Conservation (phyloP, 2,113 vertebrate species). For the Anser brachyrhynchus region DNA sequence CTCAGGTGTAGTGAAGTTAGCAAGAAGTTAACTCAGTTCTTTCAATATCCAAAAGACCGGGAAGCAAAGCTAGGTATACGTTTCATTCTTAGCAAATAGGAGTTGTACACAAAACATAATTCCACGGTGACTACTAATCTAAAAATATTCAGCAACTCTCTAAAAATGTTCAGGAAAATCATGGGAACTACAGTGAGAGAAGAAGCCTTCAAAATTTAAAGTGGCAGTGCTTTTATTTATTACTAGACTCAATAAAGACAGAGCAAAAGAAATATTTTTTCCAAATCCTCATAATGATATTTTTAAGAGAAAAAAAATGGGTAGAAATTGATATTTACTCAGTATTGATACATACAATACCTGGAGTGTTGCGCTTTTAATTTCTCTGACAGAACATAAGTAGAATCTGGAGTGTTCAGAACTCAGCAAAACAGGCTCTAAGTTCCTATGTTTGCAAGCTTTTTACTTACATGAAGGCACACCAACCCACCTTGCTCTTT, state of each 20-base stretch:
- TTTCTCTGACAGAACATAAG: neutral
- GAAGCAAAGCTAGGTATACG: neutral
- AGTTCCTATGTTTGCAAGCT: neutral
- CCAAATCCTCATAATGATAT: neutral
- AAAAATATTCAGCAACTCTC: conserved; percentile 68
- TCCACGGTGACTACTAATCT: conserved; percentile 46
- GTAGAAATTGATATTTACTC: neutral
- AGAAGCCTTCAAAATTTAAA: conserved; percentile 54
- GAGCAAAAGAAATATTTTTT: neutral
- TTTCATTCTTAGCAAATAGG: neutral
- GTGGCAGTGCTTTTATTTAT: conserved; percentile 26
- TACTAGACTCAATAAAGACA: neutral
- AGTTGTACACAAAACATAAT: conserved; percentile 25
- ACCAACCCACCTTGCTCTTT: neutral
- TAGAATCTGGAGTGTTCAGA: neutral
- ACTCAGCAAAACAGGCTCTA: neutral
- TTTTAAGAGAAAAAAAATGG: too few species aligned
- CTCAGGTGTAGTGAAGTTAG: neutral
- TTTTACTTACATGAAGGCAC: neutral
- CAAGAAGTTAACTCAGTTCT: neutral
- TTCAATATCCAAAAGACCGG: neutral
- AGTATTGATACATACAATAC: neutral
- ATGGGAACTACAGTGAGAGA: conserved; percentile 46
- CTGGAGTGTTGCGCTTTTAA: neutral
- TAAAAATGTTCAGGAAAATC: conserved; percentile 63